Percentiles rank a stretch among this genome's conserved stretches.
These are phyloP conservation scores for Nephotettix cincticeps DNA, from an alignment of 1,140 invertebrate species.

Conservation along the genomic window DNA sequence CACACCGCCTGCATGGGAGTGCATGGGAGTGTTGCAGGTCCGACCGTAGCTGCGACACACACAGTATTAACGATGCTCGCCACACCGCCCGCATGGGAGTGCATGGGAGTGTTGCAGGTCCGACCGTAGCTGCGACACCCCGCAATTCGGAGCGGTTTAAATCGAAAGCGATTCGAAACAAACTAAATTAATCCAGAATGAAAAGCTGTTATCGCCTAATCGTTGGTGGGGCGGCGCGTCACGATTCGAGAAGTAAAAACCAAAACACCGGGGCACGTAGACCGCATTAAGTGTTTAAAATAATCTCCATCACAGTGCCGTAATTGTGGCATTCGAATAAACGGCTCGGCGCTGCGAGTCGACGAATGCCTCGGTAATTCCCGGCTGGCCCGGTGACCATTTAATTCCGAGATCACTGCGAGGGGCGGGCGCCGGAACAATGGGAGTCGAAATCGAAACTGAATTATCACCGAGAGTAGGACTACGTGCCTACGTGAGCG, in stretches of 20 bases:
- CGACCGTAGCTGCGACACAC: too few relatives aligned
- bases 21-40: too few relatives aligned
- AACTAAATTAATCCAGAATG: constrained; percentile 1
- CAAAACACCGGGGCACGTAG: constrained; percentile 11
- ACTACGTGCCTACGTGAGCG: background rate
- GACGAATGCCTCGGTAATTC: constrained; percentile 8
- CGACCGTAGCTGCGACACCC: too few relatives aligned
- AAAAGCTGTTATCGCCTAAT: constrained; percentile 12
- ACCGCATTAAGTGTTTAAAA: constrained; percentile 18
- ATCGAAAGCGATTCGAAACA: constrained; percentile 7
- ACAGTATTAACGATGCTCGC: too few relatives aligned
- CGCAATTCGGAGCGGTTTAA: background rate
- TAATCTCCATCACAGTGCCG: constrained; percentile 17
- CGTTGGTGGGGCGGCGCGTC: background rate
- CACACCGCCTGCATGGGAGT: too few relatives aligned
- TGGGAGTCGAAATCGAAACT: constrained; percentile 16
- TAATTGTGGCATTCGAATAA: constrained; percentile 19
- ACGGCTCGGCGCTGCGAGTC: background rate
- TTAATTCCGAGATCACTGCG: constrained; percentile 12
- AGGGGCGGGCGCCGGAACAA: background rate
- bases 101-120: too few relatives aligned
- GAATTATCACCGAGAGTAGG: constrained; percentile 4
- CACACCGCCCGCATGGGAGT: too few relatives aligned
- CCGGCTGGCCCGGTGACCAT: background rate
- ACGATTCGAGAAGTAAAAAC: background rate